These are phyloP conservation scores for Drosophila obscura DNA, from an alignment of 1,140 invertebrate species.

Conservation along the genomic window DNA sequence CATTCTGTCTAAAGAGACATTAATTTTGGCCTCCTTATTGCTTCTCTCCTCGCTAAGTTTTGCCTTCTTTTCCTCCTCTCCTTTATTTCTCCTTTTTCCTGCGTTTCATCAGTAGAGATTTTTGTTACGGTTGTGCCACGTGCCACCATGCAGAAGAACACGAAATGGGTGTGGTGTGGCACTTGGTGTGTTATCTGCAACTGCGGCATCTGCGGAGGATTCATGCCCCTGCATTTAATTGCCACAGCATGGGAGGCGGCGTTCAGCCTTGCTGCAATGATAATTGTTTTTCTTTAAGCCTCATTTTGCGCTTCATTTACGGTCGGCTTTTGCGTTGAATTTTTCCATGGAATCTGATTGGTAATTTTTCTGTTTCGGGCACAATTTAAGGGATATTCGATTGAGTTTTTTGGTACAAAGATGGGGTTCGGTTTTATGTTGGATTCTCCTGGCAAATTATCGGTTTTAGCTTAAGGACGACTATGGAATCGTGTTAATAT, in stretches of 20 bases:
- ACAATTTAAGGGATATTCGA: too few relatives aligned
- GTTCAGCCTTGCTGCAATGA: slow-evolving; percentile 1
- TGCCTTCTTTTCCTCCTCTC: neutral
- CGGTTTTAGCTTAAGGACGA: too few relatives aligned
- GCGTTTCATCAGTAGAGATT: neutral
- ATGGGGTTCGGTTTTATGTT: too few relatives aligned
- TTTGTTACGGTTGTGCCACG: slow-evolving; percentile 41
- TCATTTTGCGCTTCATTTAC: slow-evolving; percentile 47
- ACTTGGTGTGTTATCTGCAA: slow-evolving; percentile 54
- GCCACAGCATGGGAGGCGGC: slow-evolving; percentile 18
- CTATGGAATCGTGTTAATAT: too few relatives aligned
- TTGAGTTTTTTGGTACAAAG: too few relatives aligned
- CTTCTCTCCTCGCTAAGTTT: too few relatives aligned
- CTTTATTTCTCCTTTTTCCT: too few relatives aligned
- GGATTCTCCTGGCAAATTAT: too few relatives aligned
- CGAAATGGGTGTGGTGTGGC: slow-evolving; percentile 18
- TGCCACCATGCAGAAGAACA: slow-evolving; percentile 27
- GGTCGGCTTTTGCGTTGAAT: neutral
- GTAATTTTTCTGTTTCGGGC: too few relatives aligned
- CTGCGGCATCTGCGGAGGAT: slow-evolving; percentile 36
- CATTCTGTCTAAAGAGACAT: neutral
- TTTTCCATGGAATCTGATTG: too few relatives aligned
- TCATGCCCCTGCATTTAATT: slow-evolving; percentile 64
- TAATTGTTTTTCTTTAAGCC: slow-evolving; percentile 45
- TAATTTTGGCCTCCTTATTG: neutral